Evolutionary conservation across 2,113 vertebrate genomes (phyloP).

Genomic region (Ctenomys sociabilis): DNA sequence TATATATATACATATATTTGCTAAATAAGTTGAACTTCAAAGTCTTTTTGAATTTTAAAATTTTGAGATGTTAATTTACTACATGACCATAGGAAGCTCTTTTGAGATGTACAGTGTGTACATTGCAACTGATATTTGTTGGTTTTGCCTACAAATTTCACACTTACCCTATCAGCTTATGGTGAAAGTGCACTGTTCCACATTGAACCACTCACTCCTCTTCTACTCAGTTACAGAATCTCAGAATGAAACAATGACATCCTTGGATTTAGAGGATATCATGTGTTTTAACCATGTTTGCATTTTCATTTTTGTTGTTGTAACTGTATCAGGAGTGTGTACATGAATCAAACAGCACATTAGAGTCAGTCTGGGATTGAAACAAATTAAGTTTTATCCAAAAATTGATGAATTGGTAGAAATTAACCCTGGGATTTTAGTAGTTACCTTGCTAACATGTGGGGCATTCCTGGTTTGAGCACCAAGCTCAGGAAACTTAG

Average conservation of each 20-base stretch:
- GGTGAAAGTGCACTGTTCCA: background rate
- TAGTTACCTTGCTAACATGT: background rate
- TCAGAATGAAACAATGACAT: background rate
- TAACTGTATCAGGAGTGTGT: background rate
- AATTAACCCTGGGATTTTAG: background rate
- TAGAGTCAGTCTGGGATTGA: background rate
- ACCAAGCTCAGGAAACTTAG: background rate
- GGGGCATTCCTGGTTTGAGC: background rate
- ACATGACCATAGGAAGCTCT: background rate
- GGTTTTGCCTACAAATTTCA: background rate
- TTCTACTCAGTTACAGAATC: background rate
- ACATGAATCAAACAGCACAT: background rate
- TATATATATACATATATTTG: too few species aligned
- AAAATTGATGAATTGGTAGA: background rate
- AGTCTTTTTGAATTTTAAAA: background rate
- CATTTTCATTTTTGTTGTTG: background rate
- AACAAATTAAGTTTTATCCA: background rate
- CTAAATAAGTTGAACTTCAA: background rate
- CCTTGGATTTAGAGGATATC: background rate
- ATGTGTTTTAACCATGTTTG: fast-evolving
- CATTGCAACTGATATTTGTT: background rate
- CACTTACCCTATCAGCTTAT: background rate
- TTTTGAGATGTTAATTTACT: background rate
- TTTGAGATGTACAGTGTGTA: background rate
- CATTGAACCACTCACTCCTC: too few species aligned